Conservation (phyloP, 2,797 vertebrate species). For the Lagodon rhomboides region DNA sequence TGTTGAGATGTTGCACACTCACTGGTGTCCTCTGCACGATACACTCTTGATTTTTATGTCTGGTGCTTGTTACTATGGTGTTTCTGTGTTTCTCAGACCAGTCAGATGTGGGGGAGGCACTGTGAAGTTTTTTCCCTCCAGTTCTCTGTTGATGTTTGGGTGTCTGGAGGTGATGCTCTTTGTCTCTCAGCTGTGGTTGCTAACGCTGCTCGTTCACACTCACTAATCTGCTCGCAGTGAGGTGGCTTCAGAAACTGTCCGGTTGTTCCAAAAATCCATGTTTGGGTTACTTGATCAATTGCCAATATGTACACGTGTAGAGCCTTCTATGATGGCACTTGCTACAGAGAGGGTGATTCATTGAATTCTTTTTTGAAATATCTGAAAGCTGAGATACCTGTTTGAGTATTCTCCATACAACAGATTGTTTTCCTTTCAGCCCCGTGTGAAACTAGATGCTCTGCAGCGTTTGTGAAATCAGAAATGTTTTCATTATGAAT, state of each 20-base stretch:
- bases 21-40: background rate
- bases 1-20: background rate
- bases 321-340: background rate
- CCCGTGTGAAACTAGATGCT: no score
- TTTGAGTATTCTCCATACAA: background rate
- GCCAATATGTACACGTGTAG: background rate
- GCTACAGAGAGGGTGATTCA: background rate
- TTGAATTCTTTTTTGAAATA: background rate
- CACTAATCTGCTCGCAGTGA: background rate
- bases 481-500: background rate
- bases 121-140: constrained; percentile 6
- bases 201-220: background rate
- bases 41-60: background rate
- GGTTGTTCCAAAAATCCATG: background rate
- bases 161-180: background rate
- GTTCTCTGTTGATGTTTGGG: background rate
- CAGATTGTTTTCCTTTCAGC: background rate
- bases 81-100: background rate
- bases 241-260: background rate
- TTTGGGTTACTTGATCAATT: background rate
- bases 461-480: background rate
- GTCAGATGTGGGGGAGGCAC: background rate
- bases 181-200: background rate
- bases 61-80: background rate
- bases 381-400: background rate